Evolutionary conservation across 2,113 vertebrate species (phyloP).

Genomic region (Martes martes): DNA sequence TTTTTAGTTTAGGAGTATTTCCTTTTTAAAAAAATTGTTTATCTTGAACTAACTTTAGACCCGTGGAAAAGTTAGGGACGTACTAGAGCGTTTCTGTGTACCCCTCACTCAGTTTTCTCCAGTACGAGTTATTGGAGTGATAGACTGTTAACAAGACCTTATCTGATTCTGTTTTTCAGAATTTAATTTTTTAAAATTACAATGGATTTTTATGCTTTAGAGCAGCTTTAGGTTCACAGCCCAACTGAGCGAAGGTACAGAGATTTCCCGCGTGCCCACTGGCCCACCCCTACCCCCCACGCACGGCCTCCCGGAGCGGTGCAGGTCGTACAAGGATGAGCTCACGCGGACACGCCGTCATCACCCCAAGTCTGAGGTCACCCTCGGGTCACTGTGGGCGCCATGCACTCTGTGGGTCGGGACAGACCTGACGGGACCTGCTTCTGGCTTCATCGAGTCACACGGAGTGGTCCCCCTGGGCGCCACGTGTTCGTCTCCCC

Average conservation of each 20-base stretch:
- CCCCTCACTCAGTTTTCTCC: no score
- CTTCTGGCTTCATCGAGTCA: fast-evolving
- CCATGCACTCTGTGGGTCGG: not conserved
- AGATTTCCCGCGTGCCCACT: fast-evolving
- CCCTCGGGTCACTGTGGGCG: not conserved
- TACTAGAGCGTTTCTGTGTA: fast-evolving
- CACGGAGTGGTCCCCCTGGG: not conserved
- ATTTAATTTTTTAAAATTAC: not conserved
- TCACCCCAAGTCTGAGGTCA: not conserved
- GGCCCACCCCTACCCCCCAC: fast-evolving
- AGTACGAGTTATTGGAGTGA: fast-evolving
- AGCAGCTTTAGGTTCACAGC: not conserved
- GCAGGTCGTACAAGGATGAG: not conserved
- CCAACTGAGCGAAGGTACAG: not conserved
- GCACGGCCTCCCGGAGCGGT: not conserved
- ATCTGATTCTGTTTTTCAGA: not conserved
- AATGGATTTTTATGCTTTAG: not conserved
- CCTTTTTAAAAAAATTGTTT: not conserved
- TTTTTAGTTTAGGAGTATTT: not conserved
- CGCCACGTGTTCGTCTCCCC: fast-evolving
- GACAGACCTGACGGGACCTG: fast-evolving
- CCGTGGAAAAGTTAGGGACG: not conserved
- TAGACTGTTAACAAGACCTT: not conserved
- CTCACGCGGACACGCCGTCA: fast-evolving
- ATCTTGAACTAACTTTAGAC: not conserved